Evolutionary conservation across 2,797 vertebrate species (phyloP).

Genomic region (Poeciliopsis paucimaculata): DNA sequence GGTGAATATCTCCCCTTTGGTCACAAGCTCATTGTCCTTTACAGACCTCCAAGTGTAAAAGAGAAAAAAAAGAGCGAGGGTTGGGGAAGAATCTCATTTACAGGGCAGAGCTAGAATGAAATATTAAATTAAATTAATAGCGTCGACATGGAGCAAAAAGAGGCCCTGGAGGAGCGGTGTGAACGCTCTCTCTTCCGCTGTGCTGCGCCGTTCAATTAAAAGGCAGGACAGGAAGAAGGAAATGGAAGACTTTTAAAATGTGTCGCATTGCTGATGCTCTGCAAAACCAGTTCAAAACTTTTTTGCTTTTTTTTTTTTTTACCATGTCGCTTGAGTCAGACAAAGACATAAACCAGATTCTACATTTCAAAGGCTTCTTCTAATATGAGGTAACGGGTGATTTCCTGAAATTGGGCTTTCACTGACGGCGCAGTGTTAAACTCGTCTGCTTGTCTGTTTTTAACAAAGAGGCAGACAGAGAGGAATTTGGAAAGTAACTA

Average conservation of each 20-base stretch:
- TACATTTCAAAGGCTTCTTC: neutral
- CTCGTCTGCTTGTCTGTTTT: slow-evolving; percentile 43
- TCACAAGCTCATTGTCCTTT: slow-evolving; percentile 45
- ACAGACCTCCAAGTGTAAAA: slow-evolving; percentile 13
- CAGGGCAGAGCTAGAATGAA: slow-evolving; percentile 35
- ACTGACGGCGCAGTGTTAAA: neutral
- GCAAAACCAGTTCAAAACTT: slow-evolving; percentile 10
- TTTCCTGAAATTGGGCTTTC: slow-evolving; percentile 1
- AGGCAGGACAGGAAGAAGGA: neutral
- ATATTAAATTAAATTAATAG: slow-evolving; percentile 43
- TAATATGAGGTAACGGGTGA: neutral
- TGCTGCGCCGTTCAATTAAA: slow-evolving; percentile 13
- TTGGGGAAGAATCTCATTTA: slow-evolving; percentile 6
- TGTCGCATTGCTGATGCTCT: neutral
- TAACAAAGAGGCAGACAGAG: slow-evolving; percentile 57
- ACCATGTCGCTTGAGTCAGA: neutral
- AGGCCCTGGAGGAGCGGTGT: slow-evolving; percentile 12
- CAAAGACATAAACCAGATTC: neutral
- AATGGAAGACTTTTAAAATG: neutral
- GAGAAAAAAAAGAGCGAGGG: slow-evolving; percentile 1
- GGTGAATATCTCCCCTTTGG: slow-evolving; percentile 30
- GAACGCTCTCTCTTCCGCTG: slow-evolving; percentile 23
- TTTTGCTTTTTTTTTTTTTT: neutral
- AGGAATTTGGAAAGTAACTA: slow-evolving; percentile 4
- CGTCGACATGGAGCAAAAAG: slow-evolving; percentile 31